phyloP scores from a whole-genome alignment of 2,113 vertebrate species.

The Turnix velox region DNA sequence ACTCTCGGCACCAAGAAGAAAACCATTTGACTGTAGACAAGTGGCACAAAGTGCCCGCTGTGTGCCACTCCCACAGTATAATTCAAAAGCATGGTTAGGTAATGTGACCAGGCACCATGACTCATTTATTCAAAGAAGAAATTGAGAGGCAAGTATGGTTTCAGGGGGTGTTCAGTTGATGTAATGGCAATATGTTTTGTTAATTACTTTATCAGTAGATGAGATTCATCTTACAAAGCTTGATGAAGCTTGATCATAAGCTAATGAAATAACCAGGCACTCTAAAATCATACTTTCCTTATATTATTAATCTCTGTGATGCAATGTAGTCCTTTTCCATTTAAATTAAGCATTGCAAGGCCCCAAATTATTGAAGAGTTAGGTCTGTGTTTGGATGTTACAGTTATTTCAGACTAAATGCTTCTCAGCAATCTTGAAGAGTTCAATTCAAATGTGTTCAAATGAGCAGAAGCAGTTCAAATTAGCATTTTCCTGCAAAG shows the following conservation, averaged over 20 bases:
- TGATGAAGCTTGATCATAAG: background rate
- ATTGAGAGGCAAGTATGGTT: background rate
- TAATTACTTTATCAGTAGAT: background rate
- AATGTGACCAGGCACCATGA: rapidly evolving
- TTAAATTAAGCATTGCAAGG: background rate
- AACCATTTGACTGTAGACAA: background rate
- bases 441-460: background rate
- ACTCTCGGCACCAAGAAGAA: background rate
- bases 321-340: background rate
- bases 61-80: background rate
- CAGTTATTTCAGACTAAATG: background rate
- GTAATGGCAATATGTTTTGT: background rate
- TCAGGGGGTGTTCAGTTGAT: background rate
- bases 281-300: background rate
- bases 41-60: background rate
- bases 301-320: background rate
- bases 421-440: background rate
- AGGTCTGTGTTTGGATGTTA: background rate
- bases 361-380: background rate
- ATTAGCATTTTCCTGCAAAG: background rate
- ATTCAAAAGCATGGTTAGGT: background rate
- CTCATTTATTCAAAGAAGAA: background rate
- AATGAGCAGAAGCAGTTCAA: background rate
- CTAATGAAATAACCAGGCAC: background rate
- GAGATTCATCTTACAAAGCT: background rate